Conservation (phyloP, 92 coral and sea anemone species). For the Zoanthus sociatus region DNA sequence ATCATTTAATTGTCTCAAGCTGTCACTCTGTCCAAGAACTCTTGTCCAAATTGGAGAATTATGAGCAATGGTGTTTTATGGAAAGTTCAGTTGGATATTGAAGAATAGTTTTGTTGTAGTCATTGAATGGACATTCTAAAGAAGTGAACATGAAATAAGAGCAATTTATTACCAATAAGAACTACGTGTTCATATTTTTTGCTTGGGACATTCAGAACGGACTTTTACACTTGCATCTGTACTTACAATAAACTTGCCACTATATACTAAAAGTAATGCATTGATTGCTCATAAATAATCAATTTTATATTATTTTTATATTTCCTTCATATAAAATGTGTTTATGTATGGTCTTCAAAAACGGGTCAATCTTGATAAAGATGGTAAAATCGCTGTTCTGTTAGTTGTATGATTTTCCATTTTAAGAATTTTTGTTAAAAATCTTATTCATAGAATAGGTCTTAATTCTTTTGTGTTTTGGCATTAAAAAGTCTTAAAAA, state of each 20-base stretch:
- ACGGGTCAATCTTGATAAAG: background rate
- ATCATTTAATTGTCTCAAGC: conserved; percentile 28
- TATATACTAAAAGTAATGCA: conserved; percentile 8
- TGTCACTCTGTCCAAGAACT: conserved; percentile 31
- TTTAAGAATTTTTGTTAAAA: conserved; percentile 6
- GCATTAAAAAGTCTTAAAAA: too few species aligned
- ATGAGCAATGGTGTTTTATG: conserved; percentile 15
- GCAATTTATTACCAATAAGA: background rate
- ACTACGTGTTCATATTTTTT: background rate
- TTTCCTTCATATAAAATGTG: conserved; percentile 1
- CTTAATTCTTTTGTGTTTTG: background rate
- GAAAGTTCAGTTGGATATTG: conserved; percentile 23
- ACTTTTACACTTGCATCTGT: conserved; percentile 5
- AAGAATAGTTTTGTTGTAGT: conserved; percentile 16
- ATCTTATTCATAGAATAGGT: conserved; percentile 4
- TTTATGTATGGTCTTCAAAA: conserved; percentile 6
- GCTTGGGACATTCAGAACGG: background rate
- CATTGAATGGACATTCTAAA: background rate
- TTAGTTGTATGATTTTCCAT: conserved; percentile 7
- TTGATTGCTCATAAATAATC: conserved; percentile 15
- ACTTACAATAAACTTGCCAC: conserved; percentile 14
- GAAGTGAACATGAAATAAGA: background rate
- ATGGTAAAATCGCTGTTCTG: conserved; percentile 16
- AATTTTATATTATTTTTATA: conserved; percentile 10
- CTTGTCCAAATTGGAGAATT: conserved; percentile 23